A percentile compares a stretch with the other conserved stretches of the same genome.
Conservation (phyloP, 1,140 invertebrate species). For the Acromyrmex charruanus region DNA sequence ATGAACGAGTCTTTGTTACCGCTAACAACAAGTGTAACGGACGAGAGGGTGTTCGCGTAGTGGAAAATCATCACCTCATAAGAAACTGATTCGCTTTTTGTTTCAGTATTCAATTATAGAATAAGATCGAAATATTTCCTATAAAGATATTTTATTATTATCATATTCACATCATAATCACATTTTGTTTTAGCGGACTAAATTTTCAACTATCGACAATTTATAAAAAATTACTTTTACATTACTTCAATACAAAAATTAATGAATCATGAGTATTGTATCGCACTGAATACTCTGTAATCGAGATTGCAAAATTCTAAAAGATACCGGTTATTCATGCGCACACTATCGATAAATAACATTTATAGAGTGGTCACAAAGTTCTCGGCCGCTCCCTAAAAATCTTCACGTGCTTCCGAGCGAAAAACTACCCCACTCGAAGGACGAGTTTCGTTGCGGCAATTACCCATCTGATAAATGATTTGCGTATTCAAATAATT, state of each 20-base stretch:
- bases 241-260: not conserved
- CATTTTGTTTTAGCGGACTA: not conserved
- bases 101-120: not conserved
- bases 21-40: conserved; percentile 83
- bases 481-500: conserved; percentile 85
- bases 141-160: not conserved
- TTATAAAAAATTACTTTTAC: not conserved
- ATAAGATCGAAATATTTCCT: not conserved
- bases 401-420: conserved; percentile 62
- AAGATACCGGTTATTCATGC: conserved; percentile 43
- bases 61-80: conserved; percentile 51
- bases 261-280: not conserved
- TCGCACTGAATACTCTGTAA: not conserved
- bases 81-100: conserved; percentile 32
- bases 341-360: conserved; percentile 44
- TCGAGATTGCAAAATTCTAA: conserved; percentile 18
- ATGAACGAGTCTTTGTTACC: conserved; percentile 62
- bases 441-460: conserved; percentile 80
- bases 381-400: conserved; percentile 25
- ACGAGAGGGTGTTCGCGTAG: conserved; percentile 74
- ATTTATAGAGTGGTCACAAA: conserved; percentile 49
- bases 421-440: conserved; percentile 80
- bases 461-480: conserved; percentile 84
- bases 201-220: not conserved
- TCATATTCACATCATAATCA: not conserved